These are phyloP conservation scores for Pseudanteris insignis DNA, from an alignment of 2,888 invertebrate genomes.

Conservation along the genomic window DNA sequence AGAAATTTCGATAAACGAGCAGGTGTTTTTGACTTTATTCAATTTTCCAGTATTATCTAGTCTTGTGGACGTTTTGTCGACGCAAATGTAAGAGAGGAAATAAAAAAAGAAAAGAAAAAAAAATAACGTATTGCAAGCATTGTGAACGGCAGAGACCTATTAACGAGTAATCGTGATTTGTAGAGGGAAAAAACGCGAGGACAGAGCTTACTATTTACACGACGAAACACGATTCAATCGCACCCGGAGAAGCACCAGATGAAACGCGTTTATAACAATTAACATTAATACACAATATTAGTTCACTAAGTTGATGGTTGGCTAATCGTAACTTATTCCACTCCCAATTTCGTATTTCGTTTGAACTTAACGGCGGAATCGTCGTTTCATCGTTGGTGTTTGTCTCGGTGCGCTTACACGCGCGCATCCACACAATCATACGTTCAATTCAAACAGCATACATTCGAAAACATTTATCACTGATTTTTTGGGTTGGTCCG, in stretches of 20 bases:
- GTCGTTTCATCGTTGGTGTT: too few species aligned
- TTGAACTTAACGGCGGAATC: too few species aligned
- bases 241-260: slow-evolving; percentile 2
- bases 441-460: too few species aligned
- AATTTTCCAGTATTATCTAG: slow-evolving; percentile 67
- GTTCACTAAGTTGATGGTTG: too few species aligned
- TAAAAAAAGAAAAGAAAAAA: slow-evolving; percentile 34
- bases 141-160: slow-evolving; percentile 47
- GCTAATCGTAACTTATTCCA: too few species aligned
- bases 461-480: too few species aligned
- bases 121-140: slow-evolving; percentile 4
- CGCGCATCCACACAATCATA: too few species aligned
- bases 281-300: too few species aligned
- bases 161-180: slow-evolving; percentile 36
- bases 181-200: slow-evolving; percentile 22
- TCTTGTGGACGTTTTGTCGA: slow-evolving; percentile 58
- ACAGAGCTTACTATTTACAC: slow-evolving; percentile 18
- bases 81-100: slow-evolving; percentile 47
- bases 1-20: slow-evolving; percentile 39
- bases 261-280: slow-evolving; percentile 7
- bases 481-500: too few species aligned
- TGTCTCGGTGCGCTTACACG: too few species aligned
- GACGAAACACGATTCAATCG: slow-evolving; percentile 4
- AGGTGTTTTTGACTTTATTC: slow-evolving; percentile 61
- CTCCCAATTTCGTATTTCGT: too few species aligned